Base-by-base conservation (phyloP, 2,888 invertebrate genomes). In the Dascillus cervinus region DNA sequence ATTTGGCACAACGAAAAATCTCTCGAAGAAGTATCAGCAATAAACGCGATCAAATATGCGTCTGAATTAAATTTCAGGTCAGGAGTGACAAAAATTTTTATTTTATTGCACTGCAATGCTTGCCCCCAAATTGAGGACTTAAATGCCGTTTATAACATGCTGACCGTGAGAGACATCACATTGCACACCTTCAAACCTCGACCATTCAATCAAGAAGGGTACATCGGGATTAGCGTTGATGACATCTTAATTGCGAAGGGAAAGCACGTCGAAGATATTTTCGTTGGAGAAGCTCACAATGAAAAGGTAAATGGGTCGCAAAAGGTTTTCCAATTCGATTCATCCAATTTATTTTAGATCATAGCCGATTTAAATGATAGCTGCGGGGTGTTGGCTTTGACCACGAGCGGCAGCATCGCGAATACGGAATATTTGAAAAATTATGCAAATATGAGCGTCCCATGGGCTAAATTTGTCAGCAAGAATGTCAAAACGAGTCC, bases 1-100 rank as follows among this genome's bases (percentile, higher is more conserved):
- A n/a, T n/a, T n/a, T n/a, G n/a, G n/a, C n/a, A n/a, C n/a, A n/a
- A n/a, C n/a, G n/a, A n/a, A 13, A 25, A 9, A 6, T 13, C 8
- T 11, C 2, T 6, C 4, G 8, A 17, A 8, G 17, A 17, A 17
- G 8, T 17, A 6, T 39, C 37, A 22, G 41, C 32, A 9, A 35
- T 84, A 52, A 74, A 72, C 10, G 85, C 84, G 2, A 69, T 86
- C 2, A 74, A 75, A 22, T 76, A 72, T 51, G 80, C 82, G 5
- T 72, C 80, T 0, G 67, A 70, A 23, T 64, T 86, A 20, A 75
- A 79, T 28, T 85, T 82, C 69, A 72, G 88, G 10, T 72, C 84
- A 2, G 89, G 82, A 0, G 84, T 81, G 4, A 78, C 85, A 0
- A 80, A 85, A 53, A 79, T 79, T 0, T 75, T 89, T 32, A 66